These are phyloP conservation scores for Potamarius usumacintae DNA, from an alignment of 2,113 vertebrate species.

Conservation along the genomic window DNA sequence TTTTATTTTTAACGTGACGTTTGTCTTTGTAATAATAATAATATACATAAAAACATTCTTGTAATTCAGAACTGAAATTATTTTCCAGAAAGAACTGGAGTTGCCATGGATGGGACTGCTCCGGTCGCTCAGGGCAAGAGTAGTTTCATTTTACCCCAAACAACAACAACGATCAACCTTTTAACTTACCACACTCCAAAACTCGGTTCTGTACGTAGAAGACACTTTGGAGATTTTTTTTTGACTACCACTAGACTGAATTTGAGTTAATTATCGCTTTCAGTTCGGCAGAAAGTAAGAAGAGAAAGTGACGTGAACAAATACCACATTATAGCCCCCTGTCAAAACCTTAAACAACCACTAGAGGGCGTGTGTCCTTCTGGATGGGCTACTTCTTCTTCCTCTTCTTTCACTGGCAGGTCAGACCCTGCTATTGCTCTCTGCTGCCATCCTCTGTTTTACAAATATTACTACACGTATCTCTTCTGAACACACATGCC, in stretches of 20 bases:
- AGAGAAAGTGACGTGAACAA: constrained; percentile 29
- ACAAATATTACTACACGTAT: neutral
- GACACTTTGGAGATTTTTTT: constrained; percentile 62
- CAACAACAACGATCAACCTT: constrained; percentile 36
- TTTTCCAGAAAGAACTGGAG: constrained; percentile 64
- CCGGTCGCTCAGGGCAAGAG: constrained; percentile 64
- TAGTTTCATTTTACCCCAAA: constrained; percentile 37
- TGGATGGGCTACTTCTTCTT: neutral
- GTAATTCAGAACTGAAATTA: constrained; percentile 36
- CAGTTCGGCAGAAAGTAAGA: constrained; percentile 10
- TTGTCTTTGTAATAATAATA: constrained; percentile 60
- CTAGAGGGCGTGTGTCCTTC: neutral
- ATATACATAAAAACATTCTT: constrained; percentile 49
- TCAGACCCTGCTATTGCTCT: neutral
- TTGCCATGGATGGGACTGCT: constrained; percentile 65
- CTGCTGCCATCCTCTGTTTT: neutral
- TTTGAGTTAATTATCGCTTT: neutral
- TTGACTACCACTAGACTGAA: neutral
- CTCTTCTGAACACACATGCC: neutral
- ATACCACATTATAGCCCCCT: neutral
- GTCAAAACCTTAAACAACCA: neutral
- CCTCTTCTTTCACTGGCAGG: neutral
- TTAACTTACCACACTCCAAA: constrained; percentile 76
- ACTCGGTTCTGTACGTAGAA: constrained; percentile 77
- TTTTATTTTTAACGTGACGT: constrained; percentile 62